Conservation (phyloP, 2,888 invertebrate species). For the Rotaria sp. region DNA sequence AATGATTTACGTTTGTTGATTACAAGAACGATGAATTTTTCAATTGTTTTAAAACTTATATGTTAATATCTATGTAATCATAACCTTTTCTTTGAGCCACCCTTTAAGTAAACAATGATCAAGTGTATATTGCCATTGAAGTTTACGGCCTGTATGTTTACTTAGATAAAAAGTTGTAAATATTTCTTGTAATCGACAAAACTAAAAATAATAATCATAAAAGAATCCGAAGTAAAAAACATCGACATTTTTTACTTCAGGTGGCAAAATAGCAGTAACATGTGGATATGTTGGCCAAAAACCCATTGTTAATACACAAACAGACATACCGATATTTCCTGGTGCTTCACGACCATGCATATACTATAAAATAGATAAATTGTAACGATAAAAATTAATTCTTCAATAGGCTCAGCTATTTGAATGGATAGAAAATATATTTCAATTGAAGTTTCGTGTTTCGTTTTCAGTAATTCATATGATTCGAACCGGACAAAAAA, state of each 20-base stretch:
- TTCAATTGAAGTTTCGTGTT: no score
- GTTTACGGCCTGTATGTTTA: constrained; percentile 91
- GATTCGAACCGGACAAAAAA: no score
- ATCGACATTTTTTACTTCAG: constrained; percentile 56
- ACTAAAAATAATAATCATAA: constrained; percentile 53
- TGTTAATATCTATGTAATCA: not conserved
- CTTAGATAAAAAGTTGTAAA: constrained; percentile 93
- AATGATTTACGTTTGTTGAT: no score
- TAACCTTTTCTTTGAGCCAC: constrained; percentile 39
- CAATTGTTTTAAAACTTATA: no score
- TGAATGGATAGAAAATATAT: no score
- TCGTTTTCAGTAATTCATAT: no score
- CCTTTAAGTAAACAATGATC: constrained; percentile 73
- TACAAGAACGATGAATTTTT: no score
- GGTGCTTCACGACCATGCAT: constrained; percentile 46
- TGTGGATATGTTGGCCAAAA: constrained; percentile 95
- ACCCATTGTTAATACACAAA: constrained; percentile 92
- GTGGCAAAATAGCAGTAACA: constrained; percentile 81
- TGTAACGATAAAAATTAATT: no score
- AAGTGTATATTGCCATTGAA: constrained; percentile 95
- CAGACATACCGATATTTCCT: constrained; percentile 70
- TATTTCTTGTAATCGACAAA: constrained; percentile 84
- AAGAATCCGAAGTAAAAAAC: not conserved
- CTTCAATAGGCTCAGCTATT: no score
- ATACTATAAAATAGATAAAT: constrained; percentile 43